Percentiles rank a stretch among this genome's conserved stretches.
Evolutionary conservation across 2,113 vertebrate genomes (phyloP).

Genomic region (Siphamia tubifer): DNA sequence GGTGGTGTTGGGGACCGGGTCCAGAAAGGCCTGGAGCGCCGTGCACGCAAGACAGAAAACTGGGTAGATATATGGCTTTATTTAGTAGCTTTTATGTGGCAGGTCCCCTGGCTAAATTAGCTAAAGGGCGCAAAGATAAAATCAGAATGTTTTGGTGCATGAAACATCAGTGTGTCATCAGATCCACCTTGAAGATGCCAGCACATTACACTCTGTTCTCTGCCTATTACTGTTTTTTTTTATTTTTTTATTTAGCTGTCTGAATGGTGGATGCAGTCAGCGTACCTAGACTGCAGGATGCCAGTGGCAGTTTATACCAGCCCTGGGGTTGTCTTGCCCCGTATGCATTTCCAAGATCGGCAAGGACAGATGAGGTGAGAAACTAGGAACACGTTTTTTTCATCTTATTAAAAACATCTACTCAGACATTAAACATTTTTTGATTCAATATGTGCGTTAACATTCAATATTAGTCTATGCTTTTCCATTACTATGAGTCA

Average conservation of each 20-base stretch:
- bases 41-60: conserved; percentile 90
- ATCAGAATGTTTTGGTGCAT: neutral
- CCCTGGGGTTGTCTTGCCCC: conserved; percentile 89
- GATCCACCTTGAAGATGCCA: neutral
- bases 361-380: conserved; percentile 97
- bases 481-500: neutral
- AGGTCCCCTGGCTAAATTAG: neutral
- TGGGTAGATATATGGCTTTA: conserved; percentile 82
- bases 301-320: conserved; percentile 92
- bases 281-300: conserved; percentile 94
- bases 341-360: conserved; percentile 90
- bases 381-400: neutral
- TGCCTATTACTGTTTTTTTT: neutral
- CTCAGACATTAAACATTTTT: neutral
- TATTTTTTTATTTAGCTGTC: conserved; percentile 86
- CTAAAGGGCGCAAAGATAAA: too few species aligned
- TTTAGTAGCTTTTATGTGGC: neutral
- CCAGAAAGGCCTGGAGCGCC: conserved; percentile 91
- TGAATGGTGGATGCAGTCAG: conserved; percentile 96
- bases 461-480: neutral
- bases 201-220: neutral
- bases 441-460: neutral
- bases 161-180: neutral
- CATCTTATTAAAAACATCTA: neutral
- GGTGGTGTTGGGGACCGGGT: conserved; percentile 92